Conservation (phyloP, 2,113 vertebrate genomes). For the Cryptotis parvus region DNA sequence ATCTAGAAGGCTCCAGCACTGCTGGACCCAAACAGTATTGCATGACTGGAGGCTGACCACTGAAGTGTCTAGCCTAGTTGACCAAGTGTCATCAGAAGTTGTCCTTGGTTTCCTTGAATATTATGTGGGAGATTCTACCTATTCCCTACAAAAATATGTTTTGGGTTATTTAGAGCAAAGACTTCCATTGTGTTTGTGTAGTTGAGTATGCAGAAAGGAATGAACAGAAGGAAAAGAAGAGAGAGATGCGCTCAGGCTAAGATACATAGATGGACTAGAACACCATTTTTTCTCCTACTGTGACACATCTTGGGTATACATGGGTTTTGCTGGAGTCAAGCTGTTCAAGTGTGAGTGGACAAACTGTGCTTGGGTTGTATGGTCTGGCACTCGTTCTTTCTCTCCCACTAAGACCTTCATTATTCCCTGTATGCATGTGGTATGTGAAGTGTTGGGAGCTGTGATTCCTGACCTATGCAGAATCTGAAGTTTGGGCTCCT, state of each 20-base stretch:
- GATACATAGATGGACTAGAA: neutral
- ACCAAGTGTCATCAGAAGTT: too few species aligned
- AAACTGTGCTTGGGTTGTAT: too few species aligned
- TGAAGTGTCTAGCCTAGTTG: too few species aligned
- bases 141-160: too few species aligned
- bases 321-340: neutral
- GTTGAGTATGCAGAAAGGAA: neutral
- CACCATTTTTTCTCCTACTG: too few species aligned
- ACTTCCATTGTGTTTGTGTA: neutral
- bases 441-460: accelerated
- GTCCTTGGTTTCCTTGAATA: too few species aligned
- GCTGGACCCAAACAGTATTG: too few species aligned
- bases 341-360: too few species aligned
- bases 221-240: neutral
- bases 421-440: accelerated
- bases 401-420: neutral
- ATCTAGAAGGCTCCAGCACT: too few species aligned
- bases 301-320: too few species aligned
- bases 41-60: too few species aligned
- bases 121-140: too few species aligned
- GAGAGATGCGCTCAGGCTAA: neutral
- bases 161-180: neutral
- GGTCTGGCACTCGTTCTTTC: neutral
- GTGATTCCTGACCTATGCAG: neutral
- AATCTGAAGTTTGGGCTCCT: neutral